Evolutionary conservation across 2,888 invertebrate genomes (phyloP), one percentile per base, ranked within the genome.

Genomic region (Hypselothyrea guttata): DNA sequence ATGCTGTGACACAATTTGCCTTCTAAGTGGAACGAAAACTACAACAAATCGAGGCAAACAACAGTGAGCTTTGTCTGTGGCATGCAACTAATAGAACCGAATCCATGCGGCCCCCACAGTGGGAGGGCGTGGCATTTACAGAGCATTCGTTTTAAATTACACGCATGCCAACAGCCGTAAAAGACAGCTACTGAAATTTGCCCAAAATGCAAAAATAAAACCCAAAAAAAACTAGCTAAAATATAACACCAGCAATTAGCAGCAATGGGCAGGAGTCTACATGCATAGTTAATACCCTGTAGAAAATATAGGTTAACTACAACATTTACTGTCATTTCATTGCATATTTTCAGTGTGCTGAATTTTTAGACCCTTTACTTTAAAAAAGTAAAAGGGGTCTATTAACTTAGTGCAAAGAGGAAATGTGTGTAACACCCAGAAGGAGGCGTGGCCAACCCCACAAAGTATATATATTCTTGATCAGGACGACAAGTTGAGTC

Each of bases 121-220:
- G 40, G 12, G 18, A 5, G 35, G 18, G 12, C 63, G 42, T 52
- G 71, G 71, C 71, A 70, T 59, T 69, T 64, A 71, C 68, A 69
- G 59, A 59, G 54, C 68, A 69, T 71, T 68, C 64, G 68, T 65
- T 70, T 63, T 70, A 59, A 69, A 70, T 64, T 69, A 55, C 65
- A 64, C 51, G 22, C 22, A 2, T 57, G 42, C 31, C 61, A 46
- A 34, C 65, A 54, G 58, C 71, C 51, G 44, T 47, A 35, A 49
- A 54, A 52, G 51, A 53, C 58, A 59, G 44, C 48, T 48, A 64
- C 64, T 49, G 62, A 38, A 46, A 53, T 45, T 22, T 22, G 22
- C 3, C 22, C 22, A 22, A 5, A 5, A 2, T 22, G 22, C 22
- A 22, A 5, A 22, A 22, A 22, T 5, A 22, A 5, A 22, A 22